Evolutionary conservation across 2,113 vertebrate genomes (phyloP).

Genomic region (Cardinalis cardinalis): DNA sequence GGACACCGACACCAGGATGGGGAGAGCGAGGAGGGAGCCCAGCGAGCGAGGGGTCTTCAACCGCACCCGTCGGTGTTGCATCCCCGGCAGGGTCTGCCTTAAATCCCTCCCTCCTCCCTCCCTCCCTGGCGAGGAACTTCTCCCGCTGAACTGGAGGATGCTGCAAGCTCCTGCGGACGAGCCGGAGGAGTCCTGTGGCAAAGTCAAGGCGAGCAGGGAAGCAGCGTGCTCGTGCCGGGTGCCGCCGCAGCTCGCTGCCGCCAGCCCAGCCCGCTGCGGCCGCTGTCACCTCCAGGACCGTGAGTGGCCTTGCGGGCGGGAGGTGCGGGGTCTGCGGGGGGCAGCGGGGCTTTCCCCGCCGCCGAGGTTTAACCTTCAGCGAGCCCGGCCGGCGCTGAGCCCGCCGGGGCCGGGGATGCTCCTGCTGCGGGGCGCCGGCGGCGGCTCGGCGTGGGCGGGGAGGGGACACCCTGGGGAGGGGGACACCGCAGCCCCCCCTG

Average conservation of each 20-base stretch:
- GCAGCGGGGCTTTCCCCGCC: background rate
- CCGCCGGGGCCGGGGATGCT: background rate
- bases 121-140: slow-evolving; percentile 60
- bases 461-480: background rate
- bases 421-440: background rate
- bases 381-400: background rate
- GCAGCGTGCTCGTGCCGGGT: background rate
- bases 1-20: background rate
- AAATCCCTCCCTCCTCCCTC: slow-evolving; percentile 47
- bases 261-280: background rate
- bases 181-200: slow-evolving; percentile 57
- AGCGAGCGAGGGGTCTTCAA: background rate
- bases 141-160: slow-evolving; percentile 60
- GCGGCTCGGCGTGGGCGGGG: background rate
- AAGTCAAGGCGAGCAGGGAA: slow-evolving; percentile 53
- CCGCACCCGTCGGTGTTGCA: background rate
- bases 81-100: slow-evolving; percentile 37
- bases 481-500: background rate
- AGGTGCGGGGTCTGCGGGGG: background rate
- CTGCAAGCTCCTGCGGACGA: slow-evolving; percentile 65
- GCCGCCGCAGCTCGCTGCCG: background rate
- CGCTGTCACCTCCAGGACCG: slow-evolving; percentile 7
- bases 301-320: slow-evolving; percentile 7
- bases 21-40: background rate
- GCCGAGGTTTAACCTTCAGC: slow-evolving; percentile 62